phyloP scores from a whole-genome alignment of 1,140 invertebrate species.

The Drosophila seguyi region DNA sequence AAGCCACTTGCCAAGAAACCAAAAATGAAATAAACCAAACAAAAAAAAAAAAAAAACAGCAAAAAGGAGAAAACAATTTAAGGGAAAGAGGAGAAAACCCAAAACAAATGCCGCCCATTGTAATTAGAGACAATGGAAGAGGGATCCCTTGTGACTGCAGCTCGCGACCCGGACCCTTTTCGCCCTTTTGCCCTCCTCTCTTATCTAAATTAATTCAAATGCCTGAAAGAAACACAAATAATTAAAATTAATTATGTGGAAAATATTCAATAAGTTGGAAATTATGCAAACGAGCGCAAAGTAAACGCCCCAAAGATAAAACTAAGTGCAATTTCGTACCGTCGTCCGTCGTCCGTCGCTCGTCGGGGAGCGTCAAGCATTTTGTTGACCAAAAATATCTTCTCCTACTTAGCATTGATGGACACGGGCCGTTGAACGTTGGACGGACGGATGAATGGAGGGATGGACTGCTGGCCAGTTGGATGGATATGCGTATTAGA shows the following conservation, averaged over 20 bases:
- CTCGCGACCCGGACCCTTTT: conserved; percentile 73
- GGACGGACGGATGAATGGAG: conserved; percentile 21
- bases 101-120: conserved; percentile 76
- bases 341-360: not conserved
- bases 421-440: conserved; percentile 40
- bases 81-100: conserved; percentile 42
- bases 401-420: conserved; percentile 66
- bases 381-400: conserved; percentile 72
- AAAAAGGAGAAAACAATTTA: conserved; percentile 14
- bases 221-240: conserved; percentile 68
- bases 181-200: conserved; percentile 31
- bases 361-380: conserved; percentile 27
- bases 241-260: conserved; percentile 83
- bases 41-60: conserved; percentile 15
- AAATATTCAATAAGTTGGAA: conserved; percentile 83
- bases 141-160: conserved; percentile 50
- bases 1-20: conserved; percentile 63
- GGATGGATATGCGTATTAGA: conserved; percentile 41
- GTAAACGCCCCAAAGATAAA: conserved; percentile 72
- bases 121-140: conserved; percentile 77
- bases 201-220: conserved; percentile 79
- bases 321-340: conserved; percentile 69
- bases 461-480: conserved; percentile 11
- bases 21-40: conserved; percentile 41
- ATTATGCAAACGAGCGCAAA: conserved; percentile 80